These are phyloP conservation scores for Psilanteris sp. DNA, from an alignment of 1,140 invertebrate genomes.

Conservation along the genomic window DNA sequence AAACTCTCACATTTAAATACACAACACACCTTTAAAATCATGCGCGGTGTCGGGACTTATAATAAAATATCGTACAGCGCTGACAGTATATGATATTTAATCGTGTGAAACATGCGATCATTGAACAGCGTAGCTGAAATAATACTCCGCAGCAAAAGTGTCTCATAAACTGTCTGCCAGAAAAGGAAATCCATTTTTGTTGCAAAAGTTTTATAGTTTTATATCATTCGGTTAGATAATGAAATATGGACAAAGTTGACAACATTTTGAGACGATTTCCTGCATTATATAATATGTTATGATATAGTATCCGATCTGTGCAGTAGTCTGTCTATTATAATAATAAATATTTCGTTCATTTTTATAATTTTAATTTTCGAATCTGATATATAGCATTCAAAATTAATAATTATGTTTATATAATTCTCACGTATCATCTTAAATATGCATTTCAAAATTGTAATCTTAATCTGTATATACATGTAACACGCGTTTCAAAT, in stretches of 20 bases:
- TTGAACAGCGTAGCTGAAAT: constrained; percentile 46
- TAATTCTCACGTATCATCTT: too few relatives aligned
- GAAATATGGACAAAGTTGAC: constrained; percentile 2
- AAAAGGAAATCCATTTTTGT: constrained; percentile 24
- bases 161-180: constrained; percentile 42
- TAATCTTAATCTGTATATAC: too few relatives aligned
- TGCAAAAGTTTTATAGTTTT: constrained; percentile 5
- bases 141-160: constrained; percentile 36
- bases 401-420: too few relatives aligned
- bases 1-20: constrained; percentile 45
- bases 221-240: constrained; percentile 10
- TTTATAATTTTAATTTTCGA: too few relatives aligned
- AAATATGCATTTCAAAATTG: too few relatives aligned
- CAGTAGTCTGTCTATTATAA: too few relatives aligned
- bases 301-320: too few relatives aligned
- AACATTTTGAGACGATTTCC: too few relatives aligned
- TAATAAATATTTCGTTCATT: too few relatives aligned
- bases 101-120: constrained; percentile 51
- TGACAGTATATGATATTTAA: constrained; percentile 51
- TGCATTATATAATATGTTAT: too few relatives aligned
- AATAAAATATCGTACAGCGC: constrained; percentile 39
- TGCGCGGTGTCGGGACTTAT: constrained; percentile 26
- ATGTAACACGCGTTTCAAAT: too few relatives aligned
- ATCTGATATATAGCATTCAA: too few relatives aligned
- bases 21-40: constrained; percentile 35